Evolutionary conservation across 2,113 vertebrate genomes (phyloP).

Genomic region (Myxocyprinus asiaticus): DNA sequence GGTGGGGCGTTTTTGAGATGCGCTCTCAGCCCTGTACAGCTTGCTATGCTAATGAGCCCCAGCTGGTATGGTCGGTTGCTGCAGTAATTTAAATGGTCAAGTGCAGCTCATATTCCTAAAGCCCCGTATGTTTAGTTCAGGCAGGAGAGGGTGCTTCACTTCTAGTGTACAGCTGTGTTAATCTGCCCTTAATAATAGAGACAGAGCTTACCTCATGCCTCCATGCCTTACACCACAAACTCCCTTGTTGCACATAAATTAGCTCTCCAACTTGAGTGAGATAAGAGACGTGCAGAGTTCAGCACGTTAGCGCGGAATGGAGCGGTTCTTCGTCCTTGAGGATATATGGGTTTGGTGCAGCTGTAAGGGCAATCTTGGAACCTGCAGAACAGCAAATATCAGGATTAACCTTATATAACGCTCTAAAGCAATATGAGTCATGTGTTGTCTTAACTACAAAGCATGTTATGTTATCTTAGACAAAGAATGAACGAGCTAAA

Average conservation of each 20-base stretch:
- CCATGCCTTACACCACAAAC: slow-evolving; percentile 68
- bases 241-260: slow-evolving; percentile 69
- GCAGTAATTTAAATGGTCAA: slow-evolving; percentile 97
- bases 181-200: slow-evolving; percentile 95
- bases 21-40: slow-evolving; percentile 57
- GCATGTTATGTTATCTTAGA: slow-evolving; percentile 63
- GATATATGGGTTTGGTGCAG: slow-evolving; percentile 49
- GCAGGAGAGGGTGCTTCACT: slow-evolving; percentile 87
- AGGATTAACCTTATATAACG: slow-evolving; percentile 53
- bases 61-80: slow-evolving; percentile 94
- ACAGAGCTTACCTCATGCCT: slow-evolving; percentile 80
- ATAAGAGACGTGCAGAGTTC: slow-evolving; percentile 68
- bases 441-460: slow-evolving; percentile 67
- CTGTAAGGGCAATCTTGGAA: too few relatives aligned
- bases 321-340: slow-evolving; percentile 62
- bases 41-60: slow-evolving; percentile 84
- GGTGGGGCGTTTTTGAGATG: slow-evolving; percentile 50
- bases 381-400: slow-evolving; percentile 51
- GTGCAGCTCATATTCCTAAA: slow-evolving; percentile 91
- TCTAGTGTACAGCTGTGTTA: slow-evolving; percentile 95
- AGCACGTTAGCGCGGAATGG: slow-evolving; percentile 55
- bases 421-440: slow-evolving; percentile 38
- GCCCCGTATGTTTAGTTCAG: slow-evolving; percentile 86
- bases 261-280: slow-evolving; percentile 62
- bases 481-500: slow-evolving; percentile 70